These are phyloP conservation scores for Glandiceps talaboti DNA, from an alignment of 53 echinoderm and acorn worm species.

Conservation along the genomic window DNA sequence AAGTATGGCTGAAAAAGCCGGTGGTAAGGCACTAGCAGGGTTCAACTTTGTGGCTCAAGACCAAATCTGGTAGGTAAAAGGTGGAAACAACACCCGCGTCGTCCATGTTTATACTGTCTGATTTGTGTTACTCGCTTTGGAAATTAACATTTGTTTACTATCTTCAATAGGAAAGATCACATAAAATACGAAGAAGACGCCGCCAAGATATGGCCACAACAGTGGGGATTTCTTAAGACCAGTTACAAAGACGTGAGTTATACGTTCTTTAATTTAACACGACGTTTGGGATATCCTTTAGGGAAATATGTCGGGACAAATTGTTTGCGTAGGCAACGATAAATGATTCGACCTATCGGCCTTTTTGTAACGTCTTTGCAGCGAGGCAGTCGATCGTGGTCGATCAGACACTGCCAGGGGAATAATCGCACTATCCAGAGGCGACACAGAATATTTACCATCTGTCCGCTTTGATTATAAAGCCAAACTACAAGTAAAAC, in stretches of 20 bases:
- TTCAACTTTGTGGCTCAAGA: constrained; percentile 87
- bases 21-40: constrained; percentile 58
- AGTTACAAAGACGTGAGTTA: constrained; percentile 96
- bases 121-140: neutral
- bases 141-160: neutral
- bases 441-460: too few species aligned
- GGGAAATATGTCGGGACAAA: neutral
- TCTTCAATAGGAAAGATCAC: constrained; percentile 66
- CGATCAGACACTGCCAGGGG: too few species aligned
- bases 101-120: too few species aligned
- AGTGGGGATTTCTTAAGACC: constrained; percentile 89
- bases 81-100: too few species aligned
- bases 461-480: too few species aligned
- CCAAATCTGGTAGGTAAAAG: constrained; percentile 99
- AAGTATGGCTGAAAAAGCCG: constrained; percentile 15
- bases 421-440: too few species aligned
- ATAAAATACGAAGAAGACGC: constrained; percentile 90
- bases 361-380: too few species aligned
- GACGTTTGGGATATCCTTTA: neutral
- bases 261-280: neutral
- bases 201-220: constrained; percentile 72
- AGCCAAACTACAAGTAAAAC: too few species aligned
- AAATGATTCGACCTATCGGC: neutral
- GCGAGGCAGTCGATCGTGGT: too few species aligned
- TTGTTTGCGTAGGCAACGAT: neutral